These are phyloP conservation scores for Mythimna ferrago DNA, from an alignment of 2,888 invertebrate genomes.

Conservation along the genomic window DNA sequence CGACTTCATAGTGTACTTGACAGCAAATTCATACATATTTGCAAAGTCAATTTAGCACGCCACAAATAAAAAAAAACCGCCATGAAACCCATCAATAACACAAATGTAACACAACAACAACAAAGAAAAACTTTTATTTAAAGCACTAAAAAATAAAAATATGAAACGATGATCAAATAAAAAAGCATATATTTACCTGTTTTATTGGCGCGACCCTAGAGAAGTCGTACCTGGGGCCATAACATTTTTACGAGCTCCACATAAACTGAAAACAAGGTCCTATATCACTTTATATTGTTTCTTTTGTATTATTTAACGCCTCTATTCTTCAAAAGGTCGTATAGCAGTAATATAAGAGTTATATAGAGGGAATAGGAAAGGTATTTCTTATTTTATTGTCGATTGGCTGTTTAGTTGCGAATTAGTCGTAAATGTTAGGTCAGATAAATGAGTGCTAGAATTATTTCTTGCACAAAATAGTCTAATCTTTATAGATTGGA, in stretches of 20 bases:
- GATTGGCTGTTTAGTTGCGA: conserved; percentile 55
- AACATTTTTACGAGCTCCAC: conserved; percentile 82
- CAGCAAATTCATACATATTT: too few relatives aligned
- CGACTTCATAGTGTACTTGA: too few relatives aligned
- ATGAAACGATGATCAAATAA: conserved; percentile 84
- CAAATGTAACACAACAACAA: conserved; percentile 21
- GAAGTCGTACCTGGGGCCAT: conserved; percentile 79
- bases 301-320: conserved; percentile 88
- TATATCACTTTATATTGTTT: conserved; percentile 85
- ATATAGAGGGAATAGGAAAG: conserved; percentile 66
- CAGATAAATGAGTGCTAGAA: conserved; percentile 33
- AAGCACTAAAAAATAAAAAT: conserved; percentile 69
- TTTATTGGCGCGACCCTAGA: conserved; percentile 81
- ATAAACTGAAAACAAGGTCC: conserved; percentile 79
- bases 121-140: conserved; percentile 50
- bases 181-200: conserved; percentile 80
- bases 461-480: background rate
- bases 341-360: conserved; percentile 64
- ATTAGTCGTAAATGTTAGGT: conserved; percentile 60
- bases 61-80: background rate
- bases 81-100: background rate
- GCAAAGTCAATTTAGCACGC: background rate
- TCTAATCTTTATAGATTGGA: background rate
- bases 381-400: conserved; percentile 62
- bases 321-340: conserved; percentile 72